Evolutionary conservation across 2,113 vertebrate genomes (phyloP).

Genomic region (Engystomops pustulosus): DNA sequence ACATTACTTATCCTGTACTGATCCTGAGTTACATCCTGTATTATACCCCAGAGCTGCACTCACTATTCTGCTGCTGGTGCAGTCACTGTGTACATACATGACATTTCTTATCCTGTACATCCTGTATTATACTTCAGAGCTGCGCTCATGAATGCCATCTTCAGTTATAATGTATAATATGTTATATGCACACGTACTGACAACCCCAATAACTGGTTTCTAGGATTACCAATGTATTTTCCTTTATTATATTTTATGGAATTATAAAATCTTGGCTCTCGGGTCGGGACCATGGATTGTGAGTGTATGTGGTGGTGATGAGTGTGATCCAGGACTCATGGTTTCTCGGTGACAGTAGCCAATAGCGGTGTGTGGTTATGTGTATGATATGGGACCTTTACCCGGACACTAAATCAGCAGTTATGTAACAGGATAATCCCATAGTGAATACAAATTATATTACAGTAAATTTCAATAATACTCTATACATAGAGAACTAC

Average conservation of each 20-base stretch:
- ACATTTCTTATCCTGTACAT: no score
- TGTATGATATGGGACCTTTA: not conserved
- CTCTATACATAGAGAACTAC: no score
- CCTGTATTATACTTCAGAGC: not conserved
- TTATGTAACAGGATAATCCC: not conserved
- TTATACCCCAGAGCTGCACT: no score
- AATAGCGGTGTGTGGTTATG: not conserved
- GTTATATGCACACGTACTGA: not conserved
- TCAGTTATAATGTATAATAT: no score
- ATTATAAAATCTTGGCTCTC: not conserved
- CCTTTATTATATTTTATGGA: not conserved
- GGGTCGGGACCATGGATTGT: not conserved
- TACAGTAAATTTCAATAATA: not conserved
- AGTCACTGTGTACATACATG: no score
- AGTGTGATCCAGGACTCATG: not conserved
- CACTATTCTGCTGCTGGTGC: no score
- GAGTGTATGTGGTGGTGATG: not conserved
- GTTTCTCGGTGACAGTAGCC: not conserved
- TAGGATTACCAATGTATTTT: not conserved
- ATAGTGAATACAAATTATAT: not conserved
- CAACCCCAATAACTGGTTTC: not conserved
- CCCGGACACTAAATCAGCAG: not conserved
- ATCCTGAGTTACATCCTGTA: no score
- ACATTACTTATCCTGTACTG: no score
- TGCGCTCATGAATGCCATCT: not conserved